Evolutionary conservation across 2,113 vertebrate species (phyloP), one percentile per base, ranked within the genome.

Genomic region (Craseonycteris thonglongyai): DNA sequence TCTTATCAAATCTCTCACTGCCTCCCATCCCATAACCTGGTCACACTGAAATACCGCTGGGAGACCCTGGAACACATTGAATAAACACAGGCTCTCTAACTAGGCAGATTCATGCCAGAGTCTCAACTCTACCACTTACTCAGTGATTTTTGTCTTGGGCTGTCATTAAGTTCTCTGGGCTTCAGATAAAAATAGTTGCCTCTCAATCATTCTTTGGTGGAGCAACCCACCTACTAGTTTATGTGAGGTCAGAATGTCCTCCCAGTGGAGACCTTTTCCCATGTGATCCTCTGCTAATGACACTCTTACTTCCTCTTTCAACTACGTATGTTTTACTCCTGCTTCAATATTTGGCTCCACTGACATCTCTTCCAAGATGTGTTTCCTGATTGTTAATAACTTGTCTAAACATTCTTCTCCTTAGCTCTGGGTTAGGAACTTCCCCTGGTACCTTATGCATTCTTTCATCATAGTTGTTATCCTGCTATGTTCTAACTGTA

Each of bases 21-120:
- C n/a, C 30, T 76, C n/a, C 63, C 2, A 8, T 0, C 6, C 58
- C 21, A 26, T 11, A 14, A 3, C 4, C 63, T 2, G 1, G 28
- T 38, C 14, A 28, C 24, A 28, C 45, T 33, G 40, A 91, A 42
- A 40, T 33, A 51, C 16, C 40, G 16, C 13, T 0, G 0, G 5
- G 22, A 75, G 58, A 49, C 8, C 2, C 54, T 30, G 33, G 47
- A 72, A 54, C 11, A 8, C 4, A 30, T 26, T 6, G 22, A 49
- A 19, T 24, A 19, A 35, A 65, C 14, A 6, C 24, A 30, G 63
- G 6, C 4, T 33, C 45, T 59, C 45, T 8, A n/a, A n/a, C 5
- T 1, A 69, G 56, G 40, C 40, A 94, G 59, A 42, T n/a, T 79
- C 24, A 16, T 3, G 2, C 6, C 40, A 65, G 38, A 63, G 40